Evolutionary conservation across 1,140 invertebrate genomes (phyloP).

Genomic region (Heliconius congener): DNA sequence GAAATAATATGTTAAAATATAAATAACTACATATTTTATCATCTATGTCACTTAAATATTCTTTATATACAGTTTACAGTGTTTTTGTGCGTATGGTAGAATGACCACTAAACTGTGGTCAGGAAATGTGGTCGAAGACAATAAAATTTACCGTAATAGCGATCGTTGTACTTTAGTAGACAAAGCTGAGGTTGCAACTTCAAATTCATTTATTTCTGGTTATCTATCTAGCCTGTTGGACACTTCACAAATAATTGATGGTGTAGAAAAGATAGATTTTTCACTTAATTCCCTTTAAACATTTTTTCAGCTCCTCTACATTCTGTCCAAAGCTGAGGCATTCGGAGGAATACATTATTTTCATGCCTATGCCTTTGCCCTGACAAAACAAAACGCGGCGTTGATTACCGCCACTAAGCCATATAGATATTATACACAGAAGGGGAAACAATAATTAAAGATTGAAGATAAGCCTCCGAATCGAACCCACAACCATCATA

Average conservation of each 20-base stretch:
- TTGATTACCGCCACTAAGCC: no score
- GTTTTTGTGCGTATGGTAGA: conserved; percentile 1
- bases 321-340: no score
- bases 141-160: conserved; percentile 2
- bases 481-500: no score
- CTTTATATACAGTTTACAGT: not conserved
- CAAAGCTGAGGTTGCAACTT: not conserved
- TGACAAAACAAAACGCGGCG: no score
- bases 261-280: not conserved
- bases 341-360: no score
- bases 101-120: conserved; percentile 24
- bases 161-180: not conserved
- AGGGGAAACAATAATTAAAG: no score
- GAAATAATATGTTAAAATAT: not conserved
- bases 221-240: not conserved
- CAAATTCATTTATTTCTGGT: not conserved
- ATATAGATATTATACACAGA: no score
- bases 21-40: not conserved
- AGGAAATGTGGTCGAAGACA: conserved; percentile 11
- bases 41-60: not conserved
- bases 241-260: not conserved
- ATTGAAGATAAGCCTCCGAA: no score
- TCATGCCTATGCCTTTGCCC: no score
- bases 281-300: no score
- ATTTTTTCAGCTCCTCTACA: no score